Evolutionary conservation across 2,888 invertebrate species (phyloP).

Genomic region (Andrena chrysosceles): DNA sequence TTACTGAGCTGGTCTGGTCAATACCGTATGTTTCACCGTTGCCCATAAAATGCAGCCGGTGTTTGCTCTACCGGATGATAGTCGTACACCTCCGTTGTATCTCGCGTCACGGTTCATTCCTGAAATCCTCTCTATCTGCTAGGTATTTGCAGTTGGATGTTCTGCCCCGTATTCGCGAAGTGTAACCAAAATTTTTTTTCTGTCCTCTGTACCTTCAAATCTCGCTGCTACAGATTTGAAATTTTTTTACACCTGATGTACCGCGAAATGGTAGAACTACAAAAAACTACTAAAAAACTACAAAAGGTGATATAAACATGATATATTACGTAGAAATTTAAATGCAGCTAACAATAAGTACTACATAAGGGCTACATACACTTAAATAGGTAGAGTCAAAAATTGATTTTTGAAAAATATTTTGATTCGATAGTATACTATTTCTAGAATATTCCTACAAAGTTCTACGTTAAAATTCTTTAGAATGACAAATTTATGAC

Average conservation of each 20-base stretch:
- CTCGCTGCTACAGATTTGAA: slow-evolving; percentile 1
- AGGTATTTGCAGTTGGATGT: slow-evolving; percentile 25
- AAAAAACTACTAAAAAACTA: background rate
- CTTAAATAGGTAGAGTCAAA: too few species aligned
- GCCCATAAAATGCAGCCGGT: slow-evolving; percentile 64
- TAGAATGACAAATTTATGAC: too few species aligned
- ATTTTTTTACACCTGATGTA: slow-evolving; percentile 23
- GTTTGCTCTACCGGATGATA: slow-evolving; percentile 44
- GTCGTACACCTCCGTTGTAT: slow-evolving; percentile 26
- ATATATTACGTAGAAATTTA: too few species aligned
- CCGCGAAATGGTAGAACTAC: background rate
- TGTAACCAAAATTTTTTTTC: slow-evolving; percentile 25
- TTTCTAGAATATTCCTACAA: too few species aligned
- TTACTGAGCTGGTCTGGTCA: slow-evolving; percentile 48
- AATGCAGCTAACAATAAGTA: too few species aligned
- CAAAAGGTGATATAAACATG: background rate
- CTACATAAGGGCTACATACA: too few species aligned
- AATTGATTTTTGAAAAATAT: too few species aligned
- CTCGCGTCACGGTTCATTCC: slow-evolving; percentile 55
- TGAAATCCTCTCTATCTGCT: slow-evolving; percentile 58
- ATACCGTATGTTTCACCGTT: slow-evolving; percentile 55
- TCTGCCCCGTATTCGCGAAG: slow-evolving; percentile 21
- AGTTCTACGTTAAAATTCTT: too few species aligned
- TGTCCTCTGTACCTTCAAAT: background rate
- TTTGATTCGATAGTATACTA: too few species aligned